Percentiles rank a stretch among this genome's conserved stretches.
Conservation (phyloP, 2,888 invertebrate genomes). For the Pristionchus mayeri region DNA sequence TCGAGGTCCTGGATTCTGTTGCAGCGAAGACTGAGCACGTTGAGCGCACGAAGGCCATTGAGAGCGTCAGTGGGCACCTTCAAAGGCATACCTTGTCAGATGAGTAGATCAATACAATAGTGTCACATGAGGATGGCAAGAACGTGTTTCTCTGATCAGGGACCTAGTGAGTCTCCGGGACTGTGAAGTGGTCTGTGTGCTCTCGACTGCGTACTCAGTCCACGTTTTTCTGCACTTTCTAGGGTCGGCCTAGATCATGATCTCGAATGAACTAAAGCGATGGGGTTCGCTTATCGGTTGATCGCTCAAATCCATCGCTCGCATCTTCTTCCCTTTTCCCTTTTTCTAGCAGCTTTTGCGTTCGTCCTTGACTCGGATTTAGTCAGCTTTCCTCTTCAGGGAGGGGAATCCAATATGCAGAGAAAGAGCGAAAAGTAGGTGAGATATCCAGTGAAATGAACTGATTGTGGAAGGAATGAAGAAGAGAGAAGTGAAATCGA, state of each 20-base stretch:
- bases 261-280: background rate
- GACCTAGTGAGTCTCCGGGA: background rate
- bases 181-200: background rate
- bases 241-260: slow-evolving; percentile 36
- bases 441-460: slow-evolving; percentile 40
- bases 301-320: slow-evolving; percentile 18
- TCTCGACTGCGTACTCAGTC: background rate
- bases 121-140: too few relatives aligned
- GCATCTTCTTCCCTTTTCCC: background rate
- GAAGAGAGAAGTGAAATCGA: background rate
- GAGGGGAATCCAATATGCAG: slow-evolving; percentile 20
- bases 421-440: slow-evolving; percentile 40
- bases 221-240: slow-evolving; percentile 34
- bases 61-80: slow-evolving; percentile 69
- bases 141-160: background rate
- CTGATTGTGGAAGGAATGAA: slow-evolving; percentile 18
- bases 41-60: slow-evolving; percentile 65
- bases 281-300: slow-evolving; percentile 48
- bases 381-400: slow-evolving; percentile 28
- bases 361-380: slow-evolving; percentile 48
- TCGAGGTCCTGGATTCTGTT: slow-evolving; percentile 77
- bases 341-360: slow-evolving; percentile 28
- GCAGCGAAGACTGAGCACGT: slow-evolving; percentile 73
- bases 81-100: background rate
- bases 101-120: background rate